Evolutionary conservation across 1,140 invertebrate genomes (phyloP), one percentile per base, ranked within the genome.

Genomic region (Musca domestica): DNA sequence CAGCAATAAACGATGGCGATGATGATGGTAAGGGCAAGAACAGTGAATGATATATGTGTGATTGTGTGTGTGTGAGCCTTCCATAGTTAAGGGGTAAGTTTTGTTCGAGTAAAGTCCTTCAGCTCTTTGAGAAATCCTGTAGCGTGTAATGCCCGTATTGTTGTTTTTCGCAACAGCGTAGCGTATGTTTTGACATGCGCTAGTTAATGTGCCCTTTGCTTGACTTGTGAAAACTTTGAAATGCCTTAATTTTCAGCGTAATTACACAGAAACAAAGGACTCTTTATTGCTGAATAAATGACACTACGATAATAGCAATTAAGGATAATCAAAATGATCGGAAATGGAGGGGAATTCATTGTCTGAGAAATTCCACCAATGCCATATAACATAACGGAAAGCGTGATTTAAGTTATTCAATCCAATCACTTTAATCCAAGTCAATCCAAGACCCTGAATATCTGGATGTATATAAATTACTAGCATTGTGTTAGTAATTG

Each of bases 201-300:
- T 41, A 41, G 34, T 41, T 41, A 41, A 41, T 41, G 34, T 41
- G 10, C 34, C 34, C 34, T 41, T 41, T 41, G 4, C 2, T 56
- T 56, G 52, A 30, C 23, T 56, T 56, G 23, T 6, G 52, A 27
- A 25, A 56, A 23, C 23, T 30, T 23, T 27, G n/a, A 27, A n/a
- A 27, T 27, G 52, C 22, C 52, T 56, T 56, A 56, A 56, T 56
- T 56, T 56, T 56, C 52, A 27, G 25, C 25, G 23, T 56, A 56
- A 27, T 56, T 56, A 56, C 52, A 56, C 23, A 27, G n/a, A 56
- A 15, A 56, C 52, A 56, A 56, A 41, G 34, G 10, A 5, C 34
- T 5, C 4, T 41, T 41, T 41, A 41, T 41, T 41, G 34, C 12
- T 41, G 12, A 12, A 41, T 41, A 7, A 41, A 41, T 12, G 34